Percentiles rank a stretch among this genome's conserved stretches.
phyloP scores from a whole-genome alignment of 2,113 vertebrate species.

The Dendropsophus ebraccatus region DNA sequence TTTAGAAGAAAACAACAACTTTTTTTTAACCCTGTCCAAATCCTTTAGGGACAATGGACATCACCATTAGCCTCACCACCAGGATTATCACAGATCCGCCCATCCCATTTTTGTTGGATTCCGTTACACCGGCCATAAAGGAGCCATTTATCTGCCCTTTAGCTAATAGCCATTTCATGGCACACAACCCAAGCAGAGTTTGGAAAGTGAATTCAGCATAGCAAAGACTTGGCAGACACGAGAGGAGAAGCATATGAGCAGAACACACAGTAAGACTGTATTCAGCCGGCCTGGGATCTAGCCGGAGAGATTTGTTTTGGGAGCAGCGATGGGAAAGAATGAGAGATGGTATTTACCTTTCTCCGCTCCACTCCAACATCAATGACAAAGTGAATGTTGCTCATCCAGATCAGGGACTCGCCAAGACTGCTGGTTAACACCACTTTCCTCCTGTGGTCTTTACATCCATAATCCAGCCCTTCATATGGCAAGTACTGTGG shows the following conservation, averaged over 20 bases:
- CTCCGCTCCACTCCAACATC: slow-evolving; percentile 89
- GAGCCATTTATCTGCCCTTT: neutral
- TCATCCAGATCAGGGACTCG: slow-evolving; percentile 88
- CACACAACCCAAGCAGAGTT: neutral
- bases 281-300: neutral
- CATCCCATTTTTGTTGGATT: neutral
- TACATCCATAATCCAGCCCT: neutral
- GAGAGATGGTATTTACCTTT: slow-evolving; percentile 78
- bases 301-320: neutral
- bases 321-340: neutral
- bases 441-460: slow-evolving; percentile 69
- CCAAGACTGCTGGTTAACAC: slow-evolving; percentile 83
- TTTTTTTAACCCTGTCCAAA: too few relatives aligned
- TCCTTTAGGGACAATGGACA: neutral
- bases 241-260: neutral
- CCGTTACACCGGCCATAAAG: neutral
- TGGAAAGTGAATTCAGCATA: neutral
- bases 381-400: slow-evolving; percentile 80
- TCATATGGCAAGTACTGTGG: slow-evolving; percentile 80
- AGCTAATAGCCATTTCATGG: neutral
- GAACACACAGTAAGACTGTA: neutral
- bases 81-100: neutral
- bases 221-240: neutral
- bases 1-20: too few relatives aligned
- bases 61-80: neutral